These are phyloP conservation scores for Aphelenchoides fujianensis DNA, from an alignment of 1,140 invertebrate genomes.

Conservation along the genomic window DNA sequence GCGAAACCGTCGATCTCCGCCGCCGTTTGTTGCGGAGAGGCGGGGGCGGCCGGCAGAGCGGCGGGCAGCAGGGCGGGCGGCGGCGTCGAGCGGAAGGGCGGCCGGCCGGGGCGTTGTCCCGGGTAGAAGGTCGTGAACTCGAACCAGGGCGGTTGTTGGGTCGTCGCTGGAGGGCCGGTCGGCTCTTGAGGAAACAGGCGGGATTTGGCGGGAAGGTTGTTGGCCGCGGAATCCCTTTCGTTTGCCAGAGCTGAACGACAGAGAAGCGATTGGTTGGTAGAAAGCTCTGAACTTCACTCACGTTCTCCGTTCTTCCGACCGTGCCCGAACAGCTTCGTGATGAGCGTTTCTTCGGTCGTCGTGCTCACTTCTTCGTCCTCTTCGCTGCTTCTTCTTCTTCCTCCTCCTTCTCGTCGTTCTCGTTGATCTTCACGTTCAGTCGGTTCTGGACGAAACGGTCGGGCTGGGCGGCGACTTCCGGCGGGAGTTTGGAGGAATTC, in stretches of 20 bases:
- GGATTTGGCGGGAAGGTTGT: no score
- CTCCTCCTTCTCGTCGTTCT: background rate
- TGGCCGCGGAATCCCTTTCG: no score
- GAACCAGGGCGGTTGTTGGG: background rate
- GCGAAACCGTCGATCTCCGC: no score
- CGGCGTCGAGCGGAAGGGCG: no score
- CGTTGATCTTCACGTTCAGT: background rate
- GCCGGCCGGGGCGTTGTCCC: background rate
- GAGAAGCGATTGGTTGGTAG: no score
- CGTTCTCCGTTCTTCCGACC: background rate
- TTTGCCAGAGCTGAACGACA: no score
- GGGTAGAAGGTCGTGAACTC: slow-evolving; percentile 14
- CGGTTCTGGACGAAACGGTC: background rate
- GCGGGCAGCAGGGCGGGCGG: no score
- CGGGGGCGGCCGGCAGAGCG: no score
- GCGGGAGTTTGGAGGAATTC: no score
- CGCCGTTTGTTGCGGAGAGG: slow-evolving; percentile 4
- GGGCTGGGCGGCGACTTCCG: background rate
- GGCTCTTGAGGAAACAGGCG: no score
- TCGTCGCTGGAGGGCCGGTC: background rate
- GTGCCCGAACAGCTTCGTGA: background rate
- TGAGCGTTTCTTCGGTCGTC: background rate
- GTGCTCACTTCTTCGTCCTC: background rate
- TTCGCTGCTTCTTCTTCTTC: background rate
- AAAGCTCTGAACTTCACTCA: no score